Base-by-base conservation (phyloP, 1,140 invertebrate species). In the Brachystomella parvula region DNA sequence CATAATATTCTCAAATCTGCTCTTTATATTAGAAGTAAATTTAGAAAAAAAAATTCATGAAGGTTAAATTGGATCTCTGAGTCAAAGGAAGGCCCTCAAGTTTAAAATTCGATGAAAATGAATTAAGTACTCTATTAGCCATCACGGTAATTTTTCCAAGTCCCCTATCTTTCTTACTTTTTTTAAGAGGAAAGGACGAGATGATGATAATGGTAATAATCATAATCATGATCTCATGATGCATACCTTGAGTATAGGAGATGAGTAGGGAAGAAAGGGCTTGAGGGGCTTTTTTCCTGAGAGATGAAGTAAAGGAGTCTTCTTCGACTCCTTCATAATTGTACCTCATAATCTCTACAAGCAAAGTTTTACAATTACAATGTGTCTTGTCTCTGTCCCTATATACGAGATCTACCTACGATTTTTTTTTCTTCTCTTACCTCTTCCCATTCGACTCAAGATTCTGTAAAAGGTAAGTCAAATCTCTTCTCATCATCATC, bases 281-380 rank as follows among this genome's bases (percentile, higher is more conserved):
- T 53, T 53, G 49, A 26, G 49, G 49, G 49, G 24, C 21, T 9
- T 24, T 53, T 53, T 24, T 53, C 24, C 9, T 53, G 21, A 53
- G 24, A 24, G 24, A 53, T 17, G 21, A 19, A 53, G 24, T 6
- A 53, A 53, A 53, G 21, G 6, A 53, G 24, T 6, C 24, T 6
- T 24, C 24, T 39, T 6, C 6, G 19, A 39, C 49, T 53, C 21
- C 49, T 53, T 63, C 35, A 63, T 63, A 63, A 63, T 63, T 63
- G 61, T 53, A 53, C 39, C 44, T 53, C 49, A 53, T 53, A 53
- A 53, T 53, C 49, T 53, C 49, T 53, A 53, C 9, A 9, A 53
- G 12, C 12, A 53, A 53, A 53, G 9, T 63, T 63, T 63, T 63
- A 63, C 61, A 63, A 63, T 63, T 63, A 63, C 61, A 63, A 63